Evolutionary conservation across 1,140 invertebrate genomes (phyloP), one percentile per base, ranked within the genome.

Genomic region (Lordiphosa clarofinis): DNA sequence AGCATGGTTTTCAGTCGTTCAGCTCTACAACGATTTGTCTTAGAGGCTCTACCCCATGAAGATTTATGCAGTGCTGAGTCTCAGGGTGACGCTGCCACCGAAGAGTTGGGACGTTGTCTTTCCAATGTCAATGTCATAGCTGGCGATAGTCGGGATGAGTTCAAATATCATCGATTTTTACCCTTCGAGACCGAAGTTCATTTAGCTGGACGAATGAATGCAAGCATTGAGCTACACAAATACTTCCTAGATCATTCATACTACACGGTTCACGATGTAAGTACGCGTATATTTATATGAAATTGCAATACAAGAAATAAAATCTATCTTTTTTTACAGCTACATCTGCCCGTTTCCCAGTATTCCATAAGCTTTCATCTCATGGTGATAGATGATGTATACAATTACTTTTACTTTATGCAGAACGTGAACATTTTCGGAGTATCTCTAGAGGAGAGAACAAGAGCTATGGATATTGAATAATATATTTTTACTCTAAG

Each of bases 121-220:
- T 50, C 15, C 10, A 72, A 78, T 56, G 39, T 87, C 6, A 44
- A 68, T 24, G 82, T 87, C 1, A 10, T 60, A 3, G 69, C 65
- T 21, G 82, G 73, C 4, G 63, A 87, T 21, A 87, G 69, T 47
- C 76, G 62, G 2, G 82, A 82, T 59, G 53, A 73, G 1, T 37
- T 42, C 43, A 43, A 36, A 0, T 12, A 49, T 6, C 81, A 86
- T 49, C 59, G 69, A 3, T 74, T 87, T 24, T 19, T 87, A 37
- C 82, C 82, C 9, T 82, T 87, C 9, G 38, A 64, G 1, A 0
- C 35, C 0, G 19, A 42, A 0, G 11, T 68, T 6, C 67, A 78
- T 12, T 15, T 87, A 11, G 24, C 12, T 3, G 13, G 43, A 0
- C 39, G 15, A 2, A 9, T 73, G 11, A 73, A 79, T 53, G 13